Conservation (phyloP, 2,797 vertebrate genomes). For the Intellagama lesueurii region DNA sequence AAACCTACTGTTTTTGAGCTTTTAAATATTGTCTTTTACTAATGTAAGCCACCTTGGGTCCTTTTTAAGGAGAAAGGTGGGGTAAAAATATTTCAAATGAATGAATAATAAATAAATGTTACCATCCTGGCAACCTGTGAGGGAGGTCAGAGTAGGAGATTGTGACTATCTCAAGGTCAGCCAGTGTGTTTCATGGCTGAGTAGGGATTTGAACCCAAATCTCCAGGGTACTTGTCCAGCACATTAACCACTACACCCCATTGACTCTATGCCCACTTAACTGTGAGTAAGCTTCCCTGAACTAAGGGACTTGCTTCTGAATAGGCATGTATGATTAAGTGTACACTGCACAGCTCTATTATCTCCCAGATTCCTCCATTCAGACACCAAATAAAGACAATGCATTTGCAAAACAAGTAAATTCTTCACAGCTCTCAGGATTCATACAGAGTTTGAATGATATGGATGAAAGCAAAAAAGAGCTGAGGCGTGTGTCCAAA, state of each 20-base stretch:
- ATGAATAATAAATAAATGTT: too few relatives aligned
- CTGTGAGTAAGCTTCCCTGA: background rate
- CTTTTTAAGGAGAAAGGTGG: too few relatives aligned
- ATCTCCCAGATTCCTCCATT: constrained; percentile 41
- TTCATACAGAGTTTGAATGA: constrained; percentile 56
- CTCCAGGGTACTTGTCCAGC: background rate
- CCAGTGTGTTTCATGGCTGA: background rate
- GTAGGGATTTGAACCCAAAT: background rate
- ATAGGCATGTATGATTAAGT: constrained; percentile 1
- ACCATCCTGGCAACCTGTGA: too few relatives aligned
- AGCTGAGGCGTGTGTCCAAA: constrained; percentile 70
- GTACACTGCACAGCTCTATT: background rate
- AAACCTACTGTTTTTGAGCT: too few relatives aligned
- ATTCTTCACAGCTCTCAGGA: constrained; percentile 40
- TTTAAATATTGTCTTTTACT: too few relatives aligned
- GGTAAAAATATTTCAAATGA: too few relatives aligned
- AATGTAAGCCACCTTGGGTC: too few relatives aligned
- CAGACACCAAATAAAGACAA: constrained; percentile 19
- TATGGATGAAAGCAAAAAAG: constrained; percentile 68
- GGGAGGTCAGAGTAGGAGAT: background rate
- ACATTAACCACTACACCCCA: background rate
- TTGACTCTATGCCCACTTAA: background rate
- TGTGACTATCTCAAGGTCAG: background rate
- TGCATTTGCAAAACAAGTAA: constrained; percentile 42
- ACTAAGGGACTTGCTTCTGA: background rate